These are phyloP conservation scores for Metridium senile DNA, from an alignment of 92 coral and sea anemone species.

Conservation along the genomic window DNA sequence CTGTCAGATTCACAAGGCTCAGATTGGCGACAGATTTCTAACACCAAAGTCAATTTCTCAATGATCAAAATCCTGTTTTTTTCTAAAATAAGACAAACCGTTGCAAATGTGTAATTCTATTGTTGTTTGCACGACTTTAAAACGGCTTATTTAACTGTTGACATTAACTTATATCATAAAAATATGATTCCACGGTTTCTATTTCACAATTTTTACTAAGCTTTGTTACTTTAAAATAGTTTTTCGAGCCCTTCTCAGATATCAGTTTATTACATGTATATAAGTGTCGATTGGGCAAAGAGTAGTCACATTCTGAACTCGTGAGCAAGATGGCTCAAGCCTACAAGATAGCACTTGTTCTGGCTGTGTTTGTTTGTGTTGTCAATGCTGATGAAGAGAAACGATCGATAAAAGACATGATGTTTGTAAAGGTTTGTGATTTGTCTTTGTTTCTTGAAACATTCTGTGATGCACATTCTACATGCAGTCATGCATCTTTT, in stretches of 20 bases:
- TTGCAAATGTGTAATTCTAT: neutral
- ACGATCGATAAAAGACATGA: neutral
- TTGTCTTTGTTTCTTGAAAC: too few species aligned
- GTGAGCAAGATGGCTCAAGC: neutral
- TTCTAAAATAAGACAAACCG: neutral
- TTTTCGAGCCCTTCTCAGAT: neutral
- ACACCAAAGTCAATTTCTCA: neutral
- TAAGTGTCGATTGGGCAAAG: neutral
- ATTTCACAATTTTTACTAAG: neutral
- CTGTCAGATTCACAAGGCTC: too few species aligned
- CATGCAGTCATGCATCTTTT: too few species aligned
- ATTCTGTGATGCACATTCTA: too few species aligned
- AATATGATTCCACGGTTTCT: neutral
- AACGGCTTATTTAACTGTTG: conserved; percentile 5
- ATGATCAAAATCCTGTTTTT: neutral
- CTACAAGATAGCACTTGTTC: neutral
- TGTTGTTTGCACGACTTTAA: neutral
- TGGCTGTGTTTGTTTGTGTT: neutral
- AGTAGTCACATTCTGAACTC: neutral
- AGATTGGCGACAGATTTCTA: neutral
- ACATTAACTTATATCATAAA: neutral
- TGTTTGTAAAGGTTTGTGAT: neutral
- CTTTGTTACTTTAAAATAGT: neutral
- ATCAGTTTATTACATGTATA: neutral
- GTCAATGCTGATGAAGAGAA: neutral